Conservation (phyloP, 2,113 vertebrate genomes). For the Mirza zaza region DNA sequence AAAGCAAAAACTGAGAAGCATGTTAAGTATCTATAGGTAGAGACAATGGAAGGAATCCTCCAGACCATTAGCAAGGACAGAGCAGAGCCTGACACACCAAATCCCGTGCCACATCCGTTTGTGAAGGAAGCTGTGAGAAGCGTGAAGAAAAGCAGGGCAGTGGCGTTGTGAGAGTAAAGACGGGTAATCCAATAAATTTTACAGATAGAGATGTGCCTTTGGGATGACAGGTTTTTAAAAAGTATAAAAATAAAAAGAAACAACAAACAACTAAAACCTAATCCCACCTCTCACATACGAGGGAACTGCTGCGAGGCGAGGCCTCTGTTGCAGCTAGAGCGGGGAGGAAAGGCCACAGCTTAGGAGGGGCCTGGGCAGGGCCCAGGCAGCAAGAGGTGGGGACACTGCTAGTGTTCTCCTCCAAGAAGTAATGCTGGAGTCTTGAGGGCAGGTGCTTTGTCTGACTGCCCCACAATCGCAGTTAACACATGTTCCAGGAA, state of each 20-base stretch:
- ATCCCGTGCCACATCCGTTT: fast-evolving
- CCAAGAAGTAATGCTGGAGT: background rate
- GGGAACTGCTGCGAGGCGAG: background rate
- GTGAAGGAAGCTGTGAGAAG: fast-evolving
- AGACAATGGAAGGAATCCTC: too few relatives aligned
- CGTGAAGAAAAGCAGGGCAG: background rate
- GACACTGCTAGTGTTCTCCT: fast-evolving
- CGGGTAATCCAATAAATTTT: background rate
- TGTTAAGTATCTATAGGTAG: fast-evolving
- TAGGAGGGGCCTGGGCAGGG: background rate
- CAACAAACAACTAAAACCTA: background rate
- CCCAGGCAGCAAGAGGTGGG: background rate
- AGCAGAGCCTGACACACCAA: background rate
- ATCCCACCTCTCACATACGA: background rate
- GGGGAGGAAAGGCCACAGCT: background rate
- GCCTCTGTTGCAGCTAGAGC: background rate
- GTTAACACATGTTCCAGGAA: fast-evolving
- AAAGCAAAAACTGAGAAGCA: background rate
- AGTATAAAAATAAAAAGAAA: background rate
- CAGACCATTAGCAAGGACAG: fast-evolving
- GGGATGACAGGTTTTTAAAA: background rate
- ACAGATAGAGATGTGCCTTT: background rate
- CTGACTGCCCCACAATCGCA: fast-evolving
- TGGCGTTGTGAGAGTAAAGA: background rate
- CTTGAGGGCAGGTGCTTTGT: background rate